A percentile compares a stretch with the other conserved stretches of the same genome.
Conservation (phyloP, 2,888 invertebrate species). For the Hyalella azteca region DNA sequence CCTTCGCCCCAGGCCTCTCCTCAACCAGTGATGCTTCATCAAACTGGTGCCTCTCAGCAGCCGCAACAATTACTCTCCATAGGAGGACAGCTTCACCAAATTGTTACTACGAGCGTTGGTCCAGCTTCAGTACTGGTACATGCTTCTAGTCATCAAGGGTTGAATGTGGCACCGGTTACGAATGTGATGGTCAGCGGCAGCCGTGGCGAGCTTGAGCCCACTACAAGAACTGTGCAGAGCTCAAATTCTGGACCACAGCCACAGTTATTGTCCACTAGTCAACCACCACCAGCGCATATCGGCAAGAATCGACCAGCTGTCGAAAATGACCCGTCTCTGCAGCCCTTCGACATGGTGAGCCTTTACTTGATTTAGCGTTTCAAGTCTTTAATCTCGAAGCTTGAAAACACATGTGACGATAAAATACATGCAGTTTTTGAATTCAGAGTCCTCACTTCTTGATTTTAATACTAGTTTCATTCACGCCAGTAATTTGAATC, state of each 20-base stretch:
- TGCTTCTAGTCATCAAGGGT: background rate
- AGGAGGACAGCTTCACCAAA: constrained; percentile 1
- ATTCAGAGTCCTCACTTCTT: too few relatives aligned
- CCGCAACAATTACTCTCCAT: constrained; percentile 13
- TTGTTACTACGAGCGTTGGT: background rate
- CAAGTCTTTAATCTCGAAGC: too few relatives aligned
- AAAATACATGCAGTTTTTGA: too few relatives aligned
- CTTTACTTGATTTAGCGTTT: background rate
- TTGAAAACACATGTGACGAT: too few relatives aligned
- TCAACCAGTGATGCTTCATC: background rate
- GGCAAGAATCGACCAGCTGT: constrained; percentile 2
- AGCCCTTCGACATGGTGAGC: constrained; percentile 23
- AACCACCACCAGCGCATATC: constrained; percentile 7
- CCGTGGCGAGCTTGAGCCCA: background rate
- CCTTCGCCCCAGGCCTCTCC: constrained; percentile 28
- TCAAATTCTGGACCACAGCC: background rate
- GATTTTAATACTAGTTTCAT: too few relatives aligned
- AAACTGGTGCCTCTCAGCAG: background rate
- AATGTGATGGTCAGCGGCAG: constrained; percentile 13
- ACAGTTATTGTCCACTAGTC: background rate
- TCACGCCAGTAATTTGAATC: too few relatives aligned
- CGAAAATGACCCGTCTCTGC: background rate
- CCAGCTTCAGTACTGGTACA: constrained; percentile 10
- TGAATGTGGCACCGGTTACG: background rate
- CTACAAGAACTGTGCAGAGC: background rate